Percentiles rank a stretch among this genome's conserved stretches.
These are phyloP conservation scores for Apamea crenata DNA, from an alignment of 2,888 invertebrate genomes.

Conservation along the genomic window DNA sequence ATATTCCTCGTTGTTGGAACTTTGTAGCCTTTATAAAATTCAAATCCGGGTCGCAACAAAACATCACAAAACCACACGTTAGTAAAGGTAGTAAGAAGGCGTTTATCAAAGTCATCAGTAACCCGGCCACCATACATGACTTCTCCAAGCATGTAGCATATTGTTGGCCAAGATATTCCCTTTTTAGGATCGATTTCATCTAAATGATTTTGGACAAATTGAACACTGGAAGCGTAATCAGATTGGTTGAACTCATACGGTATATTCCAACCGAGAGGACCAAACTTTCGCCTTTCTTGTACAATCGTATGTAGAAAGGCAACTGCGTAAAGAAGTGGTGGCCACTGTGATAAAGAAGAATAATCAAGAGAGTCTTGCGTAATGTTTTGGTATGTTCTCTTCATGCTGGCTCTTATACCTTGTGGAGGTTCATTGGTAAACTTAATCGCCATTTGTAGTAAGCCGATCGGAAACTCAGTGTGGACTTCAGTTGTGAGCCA, in stretches of 20 bases:
- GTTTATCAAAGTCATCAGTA: slow-evolving; percentile 99
- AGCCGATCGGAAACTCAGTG: slow-evolving; percentile 97
- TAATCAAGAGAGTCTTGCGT: slow-evolving; percentile 98
- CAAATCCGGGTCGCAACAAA: slow-evolving; percentile 96
- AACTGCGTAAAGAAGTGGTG: slow-evolving; percentile 97
- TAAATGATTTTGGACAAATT: slow-evolving; percentile 98
- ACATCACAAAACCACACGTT: slow-evolving; percentile 99
- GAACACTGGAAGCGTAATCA: slow-evolving; percentile 98
- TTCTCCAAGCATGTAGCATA: slow-evolving; percentile 99
- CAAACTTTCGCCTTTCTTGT: slow-evolving; percentile 98
- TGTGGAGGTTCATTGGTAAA: slow-evolving; percentile 99
- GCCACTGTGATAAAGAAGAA: slow-evolving; percentile 97
- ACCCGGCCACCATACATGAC: slow-evolving; percentile 97
- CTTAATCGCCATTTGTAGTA: slow-evolving; percentile 97
- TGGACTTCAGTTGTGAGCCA: slow-evolving; percentile 99
- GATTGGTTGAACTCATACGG: slow-evolving; percentile 99
- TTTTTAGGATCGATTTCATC: slow-evolving; percentile 99
- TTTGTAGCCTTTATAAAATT: slow-evolving; percentile 98
- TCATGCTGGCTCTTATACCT: slow-evolving; percentile 97
- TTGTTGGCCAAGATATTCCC: slow-evolving; percentile 99
- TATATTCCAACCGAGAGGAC: slow-evolving; percentile 99
- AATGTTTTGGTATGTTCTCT: slow-evolving; percentile 97
- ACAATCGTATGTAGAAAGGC: slow-evolving; percentile 98
- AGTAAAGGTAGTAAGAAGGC: slow-evolving; percentile 97
- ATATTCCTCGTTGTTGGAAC: slow-evolving; percentile 96